Percentiles rank a stretch among this genome's conserved stretches.
These are phyloP conservation scores for Cassiopea xamachana DNA, from an alignment of 30 jellyfish, hydroid and myxozoan genomes.

Conservation along the genomic window DNA sequence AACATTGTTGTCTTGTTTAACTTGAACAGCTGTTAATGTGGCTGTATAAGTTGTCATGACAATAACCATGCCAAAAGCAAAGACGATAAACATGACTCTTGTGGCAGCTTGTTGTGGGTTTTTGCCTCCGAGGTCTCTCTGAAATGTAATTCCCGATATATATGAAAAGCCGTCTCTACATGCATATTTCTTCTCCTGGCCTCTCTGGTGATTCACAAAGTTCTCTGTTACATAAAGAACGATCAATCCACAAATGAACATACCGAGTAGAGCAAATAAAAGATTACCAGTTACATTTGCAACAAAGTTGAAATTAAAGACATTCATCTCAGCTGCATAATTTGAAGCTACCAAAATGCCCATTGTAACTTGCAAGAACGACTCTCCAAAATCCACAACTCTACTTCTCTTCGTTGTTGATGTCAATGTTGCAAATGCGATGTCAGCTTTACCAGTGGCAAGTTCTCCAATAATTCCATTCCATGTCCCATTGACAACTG, in stretches of 20 bases:
- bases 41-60: conserved; percentile 90
- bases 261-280: conserved; percentile 16
- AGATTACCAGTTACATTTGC: conserved; percentile 24
- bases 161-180: conserved; percentile 69
- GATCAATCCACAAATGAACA: conserved; percentile 16
- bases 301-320: conserved; percentile 62
- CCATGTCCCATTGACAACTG: conserved; percentile 51
- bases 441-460: conserved; percentile 54
- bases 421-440: conserved; percentile 71
- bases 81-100: conserved; percentile 63
- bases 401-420: conserved; percentile 44
- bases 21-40: conserved; percentile 79
- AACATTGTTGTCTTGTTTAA: neutral
- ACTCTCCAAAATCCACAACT: conserved; percentile 68
- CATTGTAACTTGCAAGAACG: conserved; percentile 40
- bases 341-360: conserved; percentile 22
- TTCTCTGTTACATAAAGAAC: conserved; percentile 34
- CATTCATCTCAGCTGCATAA: conserved; percentile 5
- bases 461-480: conserved; percentile 81
- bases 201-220: neutral
- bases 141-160: conserved; percentile 74
- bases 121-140: conserved; percentile 85
- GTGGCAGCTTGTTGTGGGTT: conserved; percentile 72
- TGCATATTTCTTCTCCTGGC: neutral
- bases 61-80: conserved; percentile 82